Evolutionary conservation across 2,113 vertebrate genomes (phyloP), one percentile per base, ranked within the genome.

Genomic region (Gobius niger): DNA sequence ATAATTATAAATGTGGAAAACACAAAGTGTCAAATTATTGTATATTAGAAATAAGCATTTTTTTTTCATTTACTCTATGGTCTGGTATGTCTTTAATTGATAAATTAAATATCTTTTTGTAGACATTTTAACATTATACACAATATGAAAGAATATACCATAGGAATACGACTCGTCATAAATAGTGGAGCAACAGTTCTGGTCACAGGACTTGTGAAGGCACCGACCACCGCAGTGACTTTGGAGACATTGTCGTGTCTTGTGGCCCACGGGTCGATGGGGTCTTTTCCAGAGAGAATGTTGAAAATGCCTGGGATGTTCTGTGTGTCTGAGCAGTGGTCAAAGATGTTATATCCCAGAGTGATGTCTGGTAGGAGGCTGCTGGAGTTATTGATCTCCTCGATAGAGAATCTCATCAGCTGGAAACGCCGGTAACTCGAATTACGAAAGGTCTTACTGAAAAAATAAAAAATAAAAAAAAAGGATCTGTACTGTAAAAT

Each of bases 321-420:
- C 40, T 89, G 42, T 0, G 72, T 18, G 14, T 90, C 78, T 0
- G 92, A 92, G 81, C 96, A 96, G 51, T 89, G 80, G 13, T 96
- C 92, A 0, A 93, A 93, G 54, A 96, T 91, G 7, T 94, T 85
- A 0, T 94, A 97, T 46, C 94, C 95, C 16, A 96, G 80, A 0
- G 93, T 91, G 44, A 96, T 15, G 0, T 91, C 89, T 18, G 95
- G 95, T 7, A 96, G 90, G 1, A 97, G 89, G 1, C 19, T 0
- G 0, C 88, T 94, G 63, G 94, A 93, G 80, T 96, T 95, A 80
- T 96, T 97, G 52, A 97, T 95, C 82, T 96, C 90, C 66, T 95
- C 90, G 0, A 96, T 68, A 0, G 92, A 16, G 0, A 95, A 92
- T 57, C 94, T 90, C 93, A 96, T 92, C 68, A 95, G 72, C 71